phyloP scores from a whole-genome alignment of 2,113 vertebrate species.

The Syngnathus scovelli region DNA sequence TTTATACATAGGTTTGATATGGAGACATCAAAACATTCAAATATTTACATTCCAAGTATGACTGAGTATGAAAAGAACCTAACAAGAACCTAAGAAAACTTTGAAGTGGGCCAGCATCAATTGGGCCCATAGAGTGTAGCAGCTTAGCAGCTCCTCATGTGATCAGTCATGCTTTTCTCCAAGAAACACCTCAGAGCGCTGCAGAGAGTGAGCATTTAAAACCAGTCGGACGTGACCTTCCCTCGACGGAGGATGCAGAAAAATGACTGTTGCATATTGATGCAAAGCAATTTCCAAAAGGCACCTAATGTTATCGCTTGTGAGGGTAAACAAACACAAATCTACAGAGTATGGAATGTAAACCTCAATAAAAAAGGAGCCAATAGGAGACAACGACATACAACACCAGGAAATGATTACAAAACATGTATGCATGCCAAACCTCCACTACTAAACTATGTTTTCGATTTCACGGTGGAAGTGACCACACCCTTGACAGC shows the following conservation, averaged over 20 bases:
- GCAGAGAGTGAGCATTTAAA: constrained; percentile 1
- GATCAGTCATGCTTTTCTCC: constrained; percentile 56
- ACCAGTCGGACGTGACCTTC: constrained; percentile 21
- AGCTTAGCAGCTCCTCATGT: constrained; percentile 60
- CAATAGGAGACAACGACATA: not conserved
- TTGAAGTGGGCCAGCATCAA: constrained; percentile 5
- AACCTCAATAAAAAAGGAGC: not conserved
- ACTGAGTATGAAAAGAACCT: too few species aligned
- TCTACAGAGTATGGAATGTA: not conserved
- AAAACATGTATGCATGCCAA: constrained; percentile 6
- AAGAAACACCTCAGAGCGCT: constrained; percentile 52
- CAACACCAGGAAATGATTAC: not conserved
- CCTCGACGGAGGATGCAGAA: not conserved
- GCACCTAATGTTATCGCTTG: too few species aligned
- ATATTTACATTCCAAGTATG: too few species aligned
- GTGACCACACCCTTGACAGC: constrained; percentile 49
- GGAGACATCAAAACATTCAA: too few species aligned
- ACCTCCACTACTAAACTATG: not conserved
- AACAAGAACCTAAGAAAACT: not conserved
- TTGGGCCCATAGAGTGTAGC: constrained; percentile 17
- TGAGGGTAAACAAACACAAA: not conserved
- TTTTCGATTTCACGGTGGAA: constrained; percentile 5
- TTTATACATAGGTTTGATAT: too few species aligned
- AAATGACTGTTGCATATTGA: not conserved
- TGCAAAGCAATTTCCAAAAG: not conserved